Base-by-base conservation (phyloP, 35 echinoderm and acorn worm species). In the Apostichopus parvimensis region DNA sequence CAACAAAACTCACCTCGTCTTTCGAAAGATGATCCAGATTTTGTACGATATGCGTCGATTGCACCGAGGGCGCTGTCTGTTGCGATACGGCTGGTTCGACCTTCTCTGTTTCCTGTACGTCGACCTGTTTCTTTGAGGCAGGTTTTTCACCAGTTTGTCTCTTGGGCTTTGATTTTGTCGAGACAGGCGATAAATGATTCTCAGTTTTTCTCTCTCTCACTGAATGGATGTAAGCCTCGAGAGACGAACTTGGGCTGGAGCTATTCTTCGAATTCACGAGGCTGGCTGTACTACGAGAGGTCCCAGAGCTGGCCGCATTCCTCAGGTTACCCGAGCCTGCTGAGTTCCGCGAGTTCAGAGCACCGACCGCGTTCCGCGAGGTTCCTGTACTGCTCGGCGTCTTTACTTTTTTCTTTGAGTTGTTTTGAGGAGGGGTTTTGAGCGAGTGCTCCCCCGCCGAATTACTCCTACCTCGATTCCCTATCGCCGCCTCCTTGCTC, bases 1-100 rank as follows among this genome's bases (percentile, higher is more conserved):
- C 34, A 45, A 45, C 34, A 23, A 72, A 23, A 72, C 91, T 93
- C 87, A 95, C 94, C 94, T 95, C 92, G 73, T 95, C 94, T 87
- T 95, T 95, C 24, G 94, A 92, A 55, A 95, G 83, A 59, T 90
- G 25, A 52, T 95, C 94, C 79, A 95, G 53, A 34, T 90, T 77
- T 52, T 93, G 57, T 54, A 77, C 87, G 71, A 91, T 18, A 65
- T 90, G 77, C 5, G 17, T 6, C 18, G 89, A 57, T 79, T 91
- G 70, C 73, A 22, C 6, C 18, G 81, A n/a, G 9, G 81, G 54
- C 57, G 9, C 81, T 23, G 52, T 25, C 58, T 57, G 54, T 4
- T 59, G 54, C 5, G 81, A 58, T 22, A 73, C 61, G 5, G 5
- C 18, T 88, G 86, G 14, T 25, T 64, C 22, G 28, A n/a, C 15